A percentile compares a stretch with the other conserved stretches of the same genome.
Conservation (phyloP, 1,140 invertebrate genomes). For the Lepidurus couesii region DNA sequence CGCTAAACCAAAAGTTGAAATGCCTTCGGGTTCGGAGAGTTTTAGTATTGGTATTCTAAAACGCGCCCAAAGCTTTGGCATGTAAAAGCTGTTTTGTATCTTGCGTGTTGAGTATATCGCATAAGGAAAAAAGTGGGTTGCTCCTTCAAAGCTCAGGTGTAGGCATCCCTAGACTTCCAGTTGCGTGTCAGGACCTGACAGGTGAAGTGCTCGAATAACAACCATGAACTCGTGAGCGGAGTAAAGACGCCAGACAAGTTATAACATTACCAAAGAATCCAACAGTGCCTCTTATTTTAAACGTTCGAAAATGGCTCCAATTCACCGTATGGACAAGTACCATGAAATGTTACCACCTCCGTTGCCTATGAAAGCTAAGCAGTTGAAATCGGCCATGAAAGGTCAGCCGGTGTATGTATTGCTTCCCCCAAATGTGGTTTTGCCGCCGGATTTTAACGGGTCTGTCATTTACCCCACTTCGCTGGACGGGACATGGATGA, state of each 20-base stretch:
- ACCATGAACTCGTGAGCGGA: too few relatives aligned
- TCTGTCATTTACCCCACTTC: constrained; percentile 15
- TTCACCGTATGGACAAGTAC: constrained; percentile 33
- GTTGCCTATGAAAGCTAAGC: constrained; percentile 30
- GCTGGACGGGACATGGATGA: not conserved
- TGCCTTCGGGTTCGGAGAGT: not conserved
- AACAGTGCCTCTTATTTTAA: not conserved
- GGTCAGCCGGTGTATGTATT: constrained; percentile 27
- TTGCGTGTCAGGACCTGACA: not conserved
- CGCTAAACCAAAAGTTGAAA: not conserved
- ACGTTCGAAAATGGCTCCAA: constrained; percentile 29
- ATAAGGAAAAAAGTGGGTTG: not conserved
- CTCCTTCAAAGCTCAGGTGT: constrained; percentile 6
- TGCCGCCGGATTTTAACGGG: constrained; percentile 17
- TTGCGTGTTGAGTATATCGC: not conserved
- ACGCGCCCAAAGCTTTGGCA: not conserved
- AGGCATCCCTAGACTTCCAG: constrained; percentile 6
- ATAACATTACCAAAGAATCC: not conserved
- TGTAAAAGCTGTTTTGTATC: not conserved
- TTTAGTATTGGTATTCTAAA: not conserved
- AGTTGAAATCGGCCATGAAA: constrained; percentile 29
- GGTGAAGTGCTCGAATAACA: not conserved
- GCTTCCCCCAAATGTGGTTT: constrained; percentile 20
- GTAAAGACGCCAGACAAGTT: not conserved
- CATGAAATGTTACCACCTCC: constrained; percentile 31